Evolutionary conservation across 2,888 invertebrate genomes (phyloP).

Genomic region (Acrobasis consociella): DNA sequence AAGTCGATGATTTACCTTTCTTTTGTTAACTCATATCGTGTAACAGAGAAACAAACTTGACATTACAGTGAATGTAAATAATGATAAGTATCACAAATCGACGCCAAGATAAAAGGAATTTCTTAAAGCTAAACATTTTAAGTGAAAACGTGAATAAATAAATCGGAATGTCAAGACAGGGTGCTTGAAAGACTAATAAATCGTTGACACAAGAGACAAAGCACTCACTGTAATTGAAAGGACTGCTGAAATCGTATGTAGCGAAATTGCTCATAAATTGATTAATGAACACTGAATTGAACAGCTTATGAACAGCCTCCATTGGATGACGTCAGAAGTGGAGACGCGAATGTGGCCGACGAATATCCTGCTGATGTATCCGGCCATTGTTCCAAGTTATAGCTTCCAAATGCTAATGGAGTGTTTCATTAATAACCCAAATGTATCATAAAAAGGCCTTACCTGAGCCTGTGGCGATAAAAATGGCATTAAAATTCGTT

Average conservation of each 20-base stretch:
- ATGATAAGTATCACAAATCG: background rate
- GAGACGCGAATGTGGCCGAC: conserved; percentile 61
- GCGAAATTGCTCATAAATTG: conserved; percentile 40
- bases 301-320: conserved; percentile 36
- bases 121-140: background rate
- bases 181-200: conserved; percentile 13
- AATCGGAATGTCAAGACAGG: conserved; percentile 6
- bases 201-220: conserved; percentile 16
- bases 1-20: conserved; percentile 3
- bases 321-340: conserved; percentile 60
- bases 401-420: conserved; percentile 53
- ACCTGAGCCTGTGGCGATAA: background rate
- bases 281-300: conserved; percentile 34
- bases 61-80: conserved; percentile 1
- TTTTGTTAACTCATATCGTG: conserved; percentile 18
- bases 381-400: conserved; percentile 62
- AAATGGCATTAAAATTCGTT: conserved; percentile 11
- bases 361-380: conserved; percentile 67
- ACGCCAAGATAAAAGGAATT: conserved; percentile 5
- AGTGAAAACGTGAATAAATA: conserved; percentile 9
- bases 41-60: conserved; percentile 1
- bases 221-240: conserved; percentile 23
- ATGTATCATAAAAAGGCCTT: conserved; percentile 11
- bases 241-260: conserved; percentile 24
- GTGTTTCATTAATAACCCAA: conserved; percentile 8